Percentiles rank a stretch among this genome's conserved stretches.
Conservation (phyloP, 2,797 vertebrate genomes). For the Tragopan temminckii region DNA sequence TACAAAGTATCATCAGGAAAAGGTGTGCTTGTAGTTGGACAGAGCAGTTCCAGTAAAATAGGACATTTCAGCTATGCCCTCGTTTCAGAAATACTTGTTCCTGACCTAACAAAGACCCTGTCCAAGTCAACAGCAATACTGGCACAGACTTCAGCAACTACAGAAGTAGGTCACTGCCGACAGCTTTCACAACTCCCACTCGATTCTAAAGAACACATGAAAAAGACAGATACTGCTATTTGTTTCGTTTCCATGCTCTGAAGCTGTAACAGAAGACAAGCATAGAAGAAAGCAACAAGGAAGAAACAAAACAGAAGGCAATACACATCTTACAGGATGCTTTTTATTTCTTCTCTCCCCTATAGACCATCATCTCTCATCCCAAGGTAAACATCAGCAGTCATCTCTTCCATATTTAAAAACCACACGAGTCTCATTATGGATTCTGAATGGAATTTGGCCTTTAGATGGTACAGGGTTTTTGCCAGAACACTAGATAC, state of each 20-base stretch:
- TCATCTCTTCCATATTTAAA: neutral
- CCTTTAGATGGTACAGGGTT: neutral
- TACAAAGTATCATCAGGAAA: neutral
- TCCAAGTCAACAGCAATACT: constrained; percentile 30
- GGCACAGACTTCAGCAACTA: constrained; percentile 18
- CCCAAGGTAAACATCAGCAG: neutral
- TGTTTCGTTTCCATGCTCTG: neutral
- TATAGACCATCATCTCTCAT: neutral
- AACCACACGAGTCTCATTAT: neutral
- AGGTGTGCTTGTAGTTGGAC: neutral
- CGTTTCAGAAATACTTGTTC: constrained; percentile 17
- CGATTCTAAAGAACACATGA: neutral
- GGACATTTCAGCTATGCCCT: constrained; percentile 23
- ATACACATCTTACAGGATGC: neutral
- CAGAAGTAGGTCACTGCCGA: constrained; percentile 12
- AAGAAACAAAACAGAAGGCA: neutral
- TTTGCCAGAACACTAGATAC: neutral
- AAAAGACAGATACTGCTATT: neutral
- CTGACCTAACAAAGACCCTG: constrained; percentile 18
- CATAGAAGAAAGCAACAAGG: neutral
- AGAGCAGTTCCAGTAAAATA: neutral
- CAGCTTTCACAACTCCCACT: constrained; percentile 22
- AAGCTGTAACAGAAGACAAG: neutral
- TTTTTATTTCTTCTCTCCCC: neutral
- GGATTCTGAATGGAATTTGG: neutral